phyloP scores from a whole-genome alignment of 1,140 invertebrate species.

The Scaptodrosophila lebanonensis region DNA sequence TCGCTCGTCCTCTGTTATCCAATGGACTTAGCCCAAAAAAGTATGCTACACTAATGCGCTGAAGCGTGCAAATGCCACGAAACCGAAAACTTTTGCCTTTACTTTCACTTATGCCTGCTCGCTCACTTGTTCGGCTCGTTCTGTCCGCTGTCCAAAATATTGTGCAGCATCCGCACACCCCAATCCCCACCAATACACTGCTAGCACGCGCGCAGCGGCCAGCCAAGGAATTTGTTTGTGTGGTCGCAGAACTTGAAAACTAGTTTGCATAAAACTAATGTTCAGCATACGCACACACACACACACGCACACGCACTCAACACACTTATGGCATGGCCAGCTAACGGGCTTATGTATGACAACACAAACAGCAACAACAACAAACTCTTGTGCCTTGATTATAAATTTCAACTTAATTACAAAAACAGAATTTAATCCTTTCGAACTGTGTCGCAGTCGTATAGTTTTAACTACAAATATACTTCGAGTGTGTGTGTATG shows the following conservation, averaged over 20 bases:
- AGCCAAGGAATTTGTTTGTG: slow-evolving; percentile 42
- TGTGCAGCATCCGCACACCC: not conserved
- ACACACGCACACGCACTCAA: slow-evolving; percentile 11
- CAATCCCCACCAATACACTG: not conserved
- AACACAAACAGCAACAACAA: slow-evolving; percentile 31
- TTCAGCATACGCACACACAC: slow-evolving; percentile 24
- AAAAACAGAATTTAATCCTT: slow-evolving; percentile 73
- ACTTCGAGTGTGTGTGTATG: not conserved
- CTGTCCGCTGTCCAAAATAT: no score
- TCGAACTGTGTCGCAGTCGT: slow-evolving; percentile 62
- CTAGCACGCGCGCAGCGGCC: not conserved
- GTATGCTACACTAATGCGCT: slow-evolving; percentile 56
- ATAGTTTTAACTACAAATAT: slow-evolving; percentile 18
- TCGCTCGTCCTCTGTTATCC: slow-evolving; percentile 19
- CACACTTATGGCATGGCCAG: slow-evolving; percentile 4
- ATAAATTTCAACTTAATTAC: slow-evolving; percentile 76
- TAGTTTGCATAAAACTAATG: slow-evolving; percentile 67
- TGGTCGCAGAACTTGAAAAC: slow-evolving; percentile 67
- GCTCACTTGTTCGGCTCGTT: no score
- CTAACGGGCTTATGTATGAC: slow-evolving; percentile 9
- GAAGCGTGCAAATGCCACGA: slow-evolving; percentile 64
- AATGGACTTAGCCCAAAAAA: slow-evolving; percentile 26
- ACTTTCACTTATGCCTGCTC: not conserved
- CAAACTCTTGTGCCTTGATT: slow-evolving; percentile 50
- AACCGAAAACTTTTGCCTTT: slow-evolving; percentile 43